A percentile compares a stretch with the other conserved stretches of the same genome.
phyloP scores from a whole-genome alignment of 1,140 invertebrate genomes.

The Drosophila rufa region DNA sequence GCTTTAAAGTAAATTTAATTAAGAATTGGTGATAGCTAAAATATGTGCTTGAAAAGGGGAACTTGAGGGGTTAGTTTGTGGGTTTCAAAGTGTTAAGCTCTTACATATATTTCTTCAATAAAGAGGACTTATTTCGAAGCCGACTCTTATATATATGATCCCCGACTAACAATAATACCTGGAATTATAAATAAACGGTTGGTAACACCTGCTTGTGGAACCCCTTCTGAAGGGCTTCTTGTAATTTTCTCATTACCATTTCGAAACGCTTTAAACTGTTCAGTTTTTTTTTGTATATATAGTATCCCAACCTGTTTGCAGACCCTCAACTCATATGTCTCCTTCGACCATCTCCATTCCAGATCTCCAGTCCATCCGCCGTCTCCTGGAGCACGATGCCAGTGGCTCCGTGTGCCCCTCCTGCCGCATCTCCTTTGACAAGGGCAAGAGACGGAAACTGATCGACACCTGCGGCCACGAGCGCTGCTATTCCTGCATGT shows the following conservation, averaged over 20 bases:
- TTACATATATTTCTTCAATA: neutral
- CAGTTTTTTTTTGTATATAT: neutral
- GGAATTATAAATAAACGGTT: constrained; percentile 32
- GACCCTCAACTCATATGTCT: constrained; percentile 22
- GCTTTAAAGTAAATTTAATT: neutral
- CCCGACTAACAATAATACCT: constrained; percentile 16
- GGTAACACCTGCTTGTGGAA: constrained; percentile 25
- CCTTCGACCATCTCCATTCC: constrained; percentile 80
- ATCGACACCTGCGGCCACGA: constrained; percentile 98
- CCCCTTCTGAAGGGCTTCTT: constrained; percentile 23
- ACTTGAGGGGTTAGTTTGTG: too few species aligned
- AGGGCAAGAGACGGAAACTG: constrained; percentile 96
- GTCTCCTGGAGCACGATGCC: constrained; percentile 83
- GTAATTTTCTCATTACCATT: constrained; percentile 38
- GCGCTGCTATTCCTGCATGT: constrained; percentile 96
- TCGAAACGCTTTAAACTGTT: constrained; percentile 24
- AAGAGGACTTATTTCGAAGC: neutral
- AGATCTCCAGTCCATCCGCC: constrained; percentile 91
- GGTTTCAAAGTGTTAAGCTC: neutral
- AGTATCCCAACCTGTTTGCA: constrained; percentile 25
- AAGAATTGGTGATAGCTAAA: neutral
- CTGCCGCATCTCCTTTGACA: constrained; percentile 96
- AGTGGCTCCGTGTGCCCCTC: constrained; percentile 90
- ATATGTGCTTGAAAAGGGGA: too few species aligned
- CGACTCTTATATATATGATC: neutral